A percentile compares a stretch with the other conserved stretches of the same genome.
These are phyloP conservation scores for Melanerpes formicivorus DNA, from an alignment of 2,113 vertebrate genomes.

Conservation along the genomic window DNA sequence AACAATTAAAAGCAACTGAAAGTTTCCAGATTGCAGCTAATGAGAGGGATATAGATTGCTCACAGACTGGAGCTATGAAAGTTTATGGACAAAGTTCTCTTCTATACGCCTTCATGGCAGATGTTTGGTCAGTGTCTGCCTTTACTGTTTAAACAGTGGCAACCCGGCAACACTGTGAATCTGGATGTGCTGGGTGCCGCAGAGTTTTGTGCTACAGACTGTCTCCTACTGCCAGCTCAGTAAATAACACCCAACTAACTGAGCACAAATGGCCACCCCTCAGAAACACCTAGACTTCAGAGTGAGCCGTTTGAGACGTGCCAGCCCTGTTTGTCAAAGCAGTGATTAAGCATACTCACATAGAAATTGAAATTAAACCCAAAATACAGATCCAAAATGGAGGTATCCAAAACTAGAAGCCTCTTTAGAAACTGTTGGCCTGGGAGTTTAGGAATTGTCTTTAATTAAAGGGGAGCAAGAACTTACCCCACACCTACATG, in stretches of 20 bases:
- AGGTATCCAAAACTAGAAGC: not conserved
- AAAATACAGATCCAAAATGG: not conserved
- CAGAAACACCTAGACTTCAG: not conserved
- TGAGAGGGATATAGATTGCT: not conserved
- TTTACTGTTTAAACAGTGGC: not conserved
- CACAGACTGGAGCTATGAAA: not conserved
- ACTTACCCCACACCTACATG: not conserved
- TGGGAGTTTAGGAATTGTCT: not conserved
- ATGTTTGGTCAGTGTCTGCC: not conserved
- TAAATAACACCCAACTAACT: constrained; percentile 8
- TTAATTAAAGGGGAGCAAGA: not conserved
- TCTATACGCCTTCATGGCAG: not conserved
- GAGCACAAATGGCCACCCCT: not conserved
- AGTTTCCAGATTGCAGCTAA: not conserved
- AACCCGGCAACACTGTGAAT: not conserved
- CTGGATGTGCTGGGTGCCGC: not conserved
- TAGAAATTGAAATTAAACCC: not conserved
- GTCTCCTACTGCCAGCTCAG: not conserved
- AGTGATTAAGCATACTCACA: not conserved
- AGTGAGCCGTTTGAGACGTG: not conserved
- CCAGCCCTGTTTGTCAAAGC: not conserved
- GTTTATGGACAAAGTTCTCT: constrained; percentile 14
- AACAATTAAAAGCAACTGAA: constrained; percentile 7
- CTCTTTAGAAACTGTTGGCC: not conserved
- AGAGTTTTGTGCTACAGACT: not conserved